A percentile compares a stretch with the other conserved stretches of the same genome.
Evolutionary conservation across 2,797 vertebrate genomes (phyloP).

Genomic region (Pangasius larnaudii): DNA sequence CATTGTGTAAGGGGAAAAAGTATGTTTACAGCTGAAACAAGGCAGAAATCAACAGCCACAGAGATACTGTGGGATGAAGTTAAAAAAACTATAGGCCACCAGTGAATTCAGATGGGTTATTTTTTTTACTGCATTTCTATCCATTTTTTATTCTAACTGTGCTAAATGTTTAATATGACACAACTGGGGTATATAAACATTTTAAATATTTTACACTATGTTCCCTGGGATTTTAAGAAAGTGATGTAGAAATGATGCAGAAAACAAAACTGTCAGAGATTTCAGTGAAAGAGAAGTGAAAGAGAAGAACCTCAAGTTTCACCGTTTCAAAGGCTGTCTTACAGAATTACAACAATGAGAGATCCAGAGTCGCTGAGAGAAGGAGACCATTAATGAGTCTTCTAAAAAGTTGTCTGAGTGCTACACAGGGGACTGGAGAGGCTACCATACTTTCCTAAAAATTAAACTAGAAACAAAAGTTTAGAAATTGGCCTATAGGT

Average conservation of each 20-base stretch:
- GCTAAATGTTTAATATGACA: conserved; percentile 2
- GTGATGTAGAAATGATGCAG: background rate
- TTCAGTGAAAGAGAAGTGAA: background rate
- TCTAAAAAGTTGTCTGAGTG: background rate
- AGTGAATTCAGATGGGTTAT: background rate
- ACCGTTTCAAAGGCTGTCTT: background rate
- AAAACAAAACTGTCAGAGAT: background rate
- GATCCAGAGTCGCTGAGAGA: background rate
- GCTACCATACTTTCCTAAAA: background rate
- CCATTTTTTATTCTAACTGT: background rate
- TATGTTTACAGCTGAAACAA: conserved; percentile 1
- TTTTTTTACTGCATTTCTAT: background rate
- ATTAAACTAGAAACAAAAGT: background rate
- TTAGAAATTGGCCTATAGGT: background rate
- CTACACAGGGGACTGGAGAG: background rate
- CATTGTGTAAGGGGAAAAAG: background rate
- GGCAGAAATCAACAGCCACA: background rate
- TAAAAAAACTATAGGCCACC: background rate
- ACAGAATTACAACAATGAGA: background rate
- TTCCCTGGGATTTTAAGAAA: background rate
- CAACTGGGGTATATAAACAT: background rate
- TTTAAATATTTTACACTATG: background rate
- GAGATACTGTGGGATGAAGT: background rate
- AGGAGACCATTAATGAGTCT: background rate
- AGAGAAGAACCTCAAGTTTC: background rate